Evolutionary conservation across 1,140 invertebrate genomes (phyloP), one percentile per base, ranked within the genome.

Genomic region (Calephelis virginiensis): DNA sequence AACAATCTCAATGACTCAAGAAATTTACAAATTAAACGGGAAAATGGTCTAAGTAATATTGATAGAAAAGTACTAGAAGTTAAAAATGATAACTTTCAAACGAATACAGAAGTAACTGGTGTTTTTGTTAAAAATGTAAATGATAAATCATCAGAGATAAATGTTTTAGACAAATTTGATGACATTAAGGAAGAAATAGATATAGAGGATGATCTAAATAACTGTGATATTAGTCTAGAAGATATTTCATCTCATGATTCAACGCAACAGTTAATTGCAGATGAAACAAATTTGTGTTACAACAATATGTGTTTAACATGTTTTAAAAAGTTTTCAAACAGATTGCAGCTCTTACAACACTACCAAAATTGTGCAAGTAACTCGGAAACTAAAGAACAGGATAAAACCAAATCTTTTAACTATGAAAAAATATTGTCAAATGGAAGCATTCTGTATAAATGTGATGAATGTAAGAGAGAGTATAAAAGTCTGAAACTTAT

Each of bases 221-320:
- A 56, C 4, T 62, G 50, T 56, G 17, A 65, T 53, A 61, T 28
- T 37, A 62, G 48, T 37, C 6, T 38, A 53, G 49, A 65, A 48
- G 59, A 66, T 47, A 13, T 43, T 28, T 8, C 59, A 43, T 38
- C 56, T 8, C n/a, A 67, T 12, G 53, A 56, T 12, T 28, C 10
- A 7, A 56, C 11, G 12, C 11, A 37, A 7, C 10, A 56, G 6
- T 38, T 1, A 11, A n/a, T 28, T 56, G 28, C 11, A 17, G 61
- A 69, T 61, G 69, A 45, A 63, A 14, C 12, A 56, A 46, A 65
- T 40, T 17, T 60, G 9, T 12, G 37, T 50, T 28, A 50, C 38
- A 67, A 66, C 47, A 67, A 64, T 59, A 78, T 67, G 68, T 86
- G 84, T 68, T 61, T 86, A 13, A 82, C 78, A 53, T 86, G 84